Conservation (phyloP, 2,113 vertebrate genomes). For the Elachura formosa region DNA sequence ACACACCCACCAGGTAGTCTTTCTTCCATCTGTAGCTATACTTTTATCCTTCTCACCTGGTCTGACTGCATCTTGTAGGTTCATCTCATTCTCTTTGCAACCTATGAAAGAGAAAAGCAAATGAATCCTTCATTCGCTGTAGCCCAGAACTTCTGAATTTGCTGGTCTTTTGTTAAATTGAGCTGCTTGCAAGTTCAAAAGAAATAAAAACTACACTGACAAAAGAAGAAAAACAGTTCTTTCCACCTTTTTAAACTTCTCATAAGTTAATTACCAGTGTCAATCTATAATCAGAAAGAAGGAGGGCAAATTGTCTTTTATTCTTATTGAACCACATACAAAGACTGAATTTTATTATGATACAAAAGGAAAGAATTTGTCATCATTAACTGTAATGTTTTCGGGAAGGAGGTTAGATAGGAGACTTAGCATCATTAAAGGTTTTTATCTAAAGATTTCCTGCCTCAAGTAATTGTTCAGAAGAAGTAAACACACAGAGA, state of each 20-base stretch:
- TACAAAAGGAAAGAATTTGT: slow-evolving; percentile 49
- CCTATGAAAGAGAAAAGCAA: neutral
- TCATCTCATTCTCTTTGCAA: neutral
- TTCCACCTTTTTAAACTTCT: neutral
- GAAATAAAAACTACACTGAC: neutral
- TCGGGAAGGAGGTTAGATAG: slow-evolving; percentile 44
- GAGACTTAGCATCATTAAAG: slow-evolving; percentile 53
- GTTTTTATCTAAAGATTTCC: slow-evolving; percentile 63
- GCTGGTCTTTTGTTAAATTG: neutral
- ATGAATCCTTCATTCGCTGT: neutral
- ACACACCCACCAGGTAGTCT: neutral
- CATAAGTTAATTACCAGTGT: neutral
- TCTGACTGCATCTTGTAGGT: neutral
- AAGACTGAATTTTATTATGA: slow-evolving; percentile 48
- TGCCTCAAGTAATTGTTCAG: slow-evolving; percentile 51
- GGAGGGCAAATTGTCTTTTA: neutral
- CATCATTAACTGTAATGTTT: slow-evolving; percentile 54
- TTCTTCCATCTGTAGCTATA: neutral
- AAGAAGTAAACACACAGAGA: slow-evolving; percentile 18
- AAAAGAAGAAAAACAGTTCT: neutral
- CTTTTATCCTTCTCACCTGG: neutral
- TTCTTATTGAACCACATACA: slow-evolving; percentile 10
- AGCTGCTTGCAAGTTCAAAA: neutral
- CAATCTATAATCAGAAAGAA: slow-evolving; percentile 2
- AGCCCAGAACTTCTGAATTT: neutral